These are phyloP conservation scores for Nebria ingens DNA, from an alignment of 1,140 invertebrate species.

Conservation along the genomic window DNA sequence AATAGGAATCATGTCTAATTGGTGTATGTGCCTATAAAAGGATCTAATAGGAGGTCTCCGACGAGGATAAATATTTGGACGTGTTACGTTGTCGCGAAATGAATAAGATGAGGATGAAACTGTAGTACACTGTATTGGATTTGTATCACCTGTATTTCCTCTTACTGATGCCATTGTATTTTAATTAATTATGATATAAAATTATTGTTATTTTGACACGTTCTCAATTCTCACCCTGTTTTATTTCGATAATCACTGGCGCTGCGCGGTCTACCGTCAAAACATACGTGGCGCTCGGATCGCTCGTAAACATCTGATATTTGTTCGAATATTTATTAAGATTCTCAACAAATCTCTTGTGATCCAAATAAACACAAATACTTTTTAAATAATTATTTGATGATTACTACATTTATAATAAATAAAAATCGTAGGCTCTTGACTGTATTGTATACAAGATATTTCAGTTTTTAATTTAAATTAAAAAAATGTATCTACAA, in stretches of 20 bases:
- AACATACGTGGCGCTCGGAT: neutral
- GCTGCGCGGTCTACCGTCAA: neutral
- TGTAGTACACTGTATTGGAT: slow-evolving; percentile 23
- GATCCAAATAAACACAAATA: too few relatives aligned
- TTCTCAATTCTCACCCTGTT: neutral
- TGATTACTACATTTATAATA: too few relatives aligned
- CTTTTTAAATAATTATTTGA: too few relatives aligned
- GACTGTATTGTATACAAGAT: too few relatives aligned
- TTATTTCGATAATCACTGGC: neutral
- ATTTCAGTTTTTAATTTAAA: too few relatives aligned
- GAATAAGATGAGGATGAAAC: slow-evolving; percentile 25
- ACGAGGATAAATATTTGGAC: slow-evolving; percentile 1
- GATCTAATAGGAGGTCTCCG: slow-evolving; percentile 12
- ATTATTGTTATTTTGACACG: neutral
- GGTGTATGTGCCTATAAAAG: slow-evolving; percentile 1
- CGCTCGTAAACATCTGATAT: neutral
- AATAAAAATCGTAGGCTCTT: too few relatives aligned
- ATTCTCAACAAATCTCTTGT: too few relatives aligned
- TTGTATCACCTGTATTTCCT: slow-evolving; percentile 18
- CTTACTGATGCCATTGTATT: neutral
- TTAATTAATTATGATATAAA: neutral
- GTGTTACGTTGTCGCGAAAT: slow-evolving; percentile 8
- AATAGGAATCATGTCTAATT: slow-evolving; percentile 7
- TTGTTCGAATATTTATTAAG: too few relatives aligned
- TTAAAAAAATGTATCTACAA: too few relatives aligned